phyloP scores from a whole-genome alignment of 2,113 vertebrate genomes.

The Rattus rattus region DNA sequence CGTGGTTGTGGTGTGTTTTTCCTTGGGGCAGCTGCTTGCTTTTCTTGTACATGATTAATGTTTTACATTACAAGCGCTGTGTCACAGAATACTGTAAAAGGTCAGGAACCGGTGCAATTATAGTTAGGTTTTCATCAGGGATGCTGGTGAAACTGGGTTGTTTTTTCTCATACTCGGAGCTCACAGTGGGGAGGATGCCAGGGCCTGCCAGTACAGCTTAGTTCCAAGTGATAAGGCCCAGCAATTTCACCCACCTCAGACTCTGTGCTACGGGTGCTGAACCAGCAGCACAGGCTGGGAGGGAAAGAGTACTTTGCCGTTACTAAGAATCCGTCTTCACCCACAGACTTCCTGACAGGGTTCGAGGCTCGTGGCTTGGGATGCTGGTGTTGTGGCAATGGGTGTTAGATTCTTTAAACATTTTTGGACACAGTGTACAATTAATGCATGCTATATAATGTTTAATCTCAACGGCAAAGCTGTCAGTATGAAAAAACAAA shows the following conservation, averaged over 20 bases:
- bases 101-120: not conserved
- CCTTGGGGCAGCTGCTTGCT: not conserved
- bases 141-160: not conserved
- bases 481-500: not conserved
- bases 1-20: not conserved
- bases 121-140: slow-evolving; percentile 17
- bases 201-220: not conserved
- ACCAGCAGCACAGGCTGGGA: not conserved
- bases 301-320: not conserved
- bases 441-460: not conserved
- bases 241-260: not conserved
- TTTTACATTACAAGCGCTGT: not conserved
- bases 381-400: not conserved
- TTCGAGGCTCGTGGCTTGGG: not conserved
- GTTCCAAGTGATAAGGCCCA: not conserved
- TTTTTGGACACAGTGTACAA: not conserved
- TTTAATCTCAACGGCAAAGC: not conserved
- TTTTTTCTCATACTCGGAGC: not conserved
- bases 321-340: slow-evolving; percentile 39
- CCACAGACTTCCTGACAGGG: not conserved
- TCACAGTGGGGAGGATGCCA: not conserved
- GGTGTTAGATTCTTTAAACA: not conserved
- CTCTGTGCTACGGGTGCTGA: not conserved
- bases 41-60: not conserved
- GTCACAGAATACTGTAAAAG: not conserved